Evolutionary conservation across 2,113 vertebrate genomes (phyloP).

Genomic region (Perca flavescens): DNA sequence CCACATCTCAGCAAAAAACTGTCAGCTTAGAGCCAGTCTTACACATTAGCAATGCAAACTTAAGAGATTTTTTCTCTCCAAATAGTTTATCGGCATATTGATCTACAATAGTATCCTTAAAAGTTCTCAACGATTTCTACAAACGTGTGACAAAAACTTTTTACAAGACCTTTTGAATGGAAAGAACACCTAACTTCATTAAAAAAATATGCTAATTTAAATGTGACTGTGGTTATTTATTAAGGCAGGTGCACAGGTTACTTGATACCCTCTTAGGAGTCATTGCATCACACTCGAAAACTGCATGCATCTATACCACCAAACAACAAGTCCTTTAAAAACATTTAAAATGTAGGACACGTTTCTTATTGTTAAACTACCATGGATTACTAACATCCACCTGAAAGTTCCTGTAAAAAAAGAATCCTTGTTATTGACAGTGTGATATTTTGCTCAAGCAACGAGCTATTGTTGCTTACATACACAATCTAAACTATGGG

Average conservation of each 20-base stretch:
- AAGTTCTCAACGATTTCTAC: not conserved
- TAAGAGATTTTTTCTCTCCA: not conserved
- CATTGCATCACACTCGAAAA: not conserved
- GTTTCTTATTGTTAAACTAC: not conserved
- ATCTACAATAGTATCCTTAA: not conserved
- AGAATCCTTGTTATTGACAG: not conserved
- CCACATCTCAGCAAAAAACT: not conserved
- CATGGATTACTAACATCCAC: not conserved
- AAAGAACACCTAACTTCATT: not conserved
- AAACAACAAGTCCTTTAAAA: not conserved
- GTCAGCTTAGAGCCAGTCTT: not conserved
- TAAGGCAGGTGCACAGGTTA: not conserved
- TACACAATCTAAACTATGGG: not conserved
- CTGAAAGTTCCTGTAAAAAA: not conserved
- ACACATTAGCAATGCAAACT: not conserved
- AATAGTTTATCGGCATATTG: not conserved
- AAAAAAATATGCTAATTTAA: not conserved
- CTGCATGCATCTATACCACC: not conserved
- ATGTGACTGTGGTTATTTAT: not conserved
- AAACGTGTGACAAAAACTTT: not conserved
- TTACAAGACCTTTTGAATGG: not conserved
- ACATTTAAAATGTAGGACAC: not conserved
- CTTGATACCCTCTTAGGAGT: not conserved
- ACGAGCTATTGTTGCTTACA: not conserved
- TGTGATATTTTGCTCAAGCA: not conserved